Conservation (phyloP, 2,797 vertebrate genomes). For the Rhinichthys osculus region DNA sequence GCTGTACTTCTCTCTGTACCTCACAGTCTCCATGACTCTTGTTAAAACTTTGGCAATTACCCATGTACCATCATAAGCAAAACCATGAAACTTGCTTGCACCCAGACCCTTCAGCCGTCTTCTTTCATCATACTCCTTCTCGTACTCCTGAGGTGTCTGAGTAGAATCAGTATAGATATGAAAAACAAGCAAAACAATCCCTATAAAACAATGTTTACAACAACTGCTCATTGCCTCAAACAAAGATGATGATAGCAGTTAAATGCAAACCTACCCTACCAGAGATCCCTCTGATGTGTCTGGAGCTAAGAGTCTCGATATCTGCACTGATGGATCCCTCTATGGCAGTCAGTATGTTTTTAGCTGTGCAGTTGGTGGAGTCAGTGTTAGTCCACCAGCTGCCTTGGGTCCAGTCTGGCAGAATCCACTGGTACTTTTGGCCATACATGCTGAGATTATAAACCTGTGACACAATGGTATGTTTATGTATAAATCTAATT, state of each 20-base stretch:
- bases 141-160: conserved; percentile 89
- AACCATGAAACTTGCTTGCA: conserved; percentile 84
- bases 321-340: conserved; percentile 88
- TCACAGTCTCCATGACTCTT: conserved; percentile 83
- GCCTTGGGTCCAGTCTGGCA: conserved; percentile 80
- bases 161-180: not conserved
- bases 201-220: not conserved
- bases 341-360: conserved; percentile 82
- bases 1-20: conserved; percentile 77
- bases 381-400: conserved; percentile 80
- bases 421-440: conserved; percentile 89
- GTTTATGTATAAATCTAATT: not conserved
- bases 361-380: conserved; percentile 77
- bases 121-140: conserved; percentile 81
- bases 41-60: conserved; percentile 85
- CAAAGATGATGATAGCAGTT: not conserved
- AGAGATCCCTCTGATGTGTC: conserved; percentile 82
- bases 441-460: conserved; percentile 88
- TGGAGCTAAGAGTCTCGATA: conserved; percentile 79
- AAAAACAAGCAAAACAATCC: not conserved
- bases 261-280: conserved; percentile 82
- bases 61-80: conserved; percentile 92
- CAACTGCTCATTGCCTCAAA: not conserved
- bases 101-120: conserved; percentile 72
- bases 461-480: conserved; percentile 74